A percentile compares a stretch with the other conserved stretches of the same genome.
Conservation (phyloP, 2,113 vertebrate genomes). For the Chionis minor region DNA sequence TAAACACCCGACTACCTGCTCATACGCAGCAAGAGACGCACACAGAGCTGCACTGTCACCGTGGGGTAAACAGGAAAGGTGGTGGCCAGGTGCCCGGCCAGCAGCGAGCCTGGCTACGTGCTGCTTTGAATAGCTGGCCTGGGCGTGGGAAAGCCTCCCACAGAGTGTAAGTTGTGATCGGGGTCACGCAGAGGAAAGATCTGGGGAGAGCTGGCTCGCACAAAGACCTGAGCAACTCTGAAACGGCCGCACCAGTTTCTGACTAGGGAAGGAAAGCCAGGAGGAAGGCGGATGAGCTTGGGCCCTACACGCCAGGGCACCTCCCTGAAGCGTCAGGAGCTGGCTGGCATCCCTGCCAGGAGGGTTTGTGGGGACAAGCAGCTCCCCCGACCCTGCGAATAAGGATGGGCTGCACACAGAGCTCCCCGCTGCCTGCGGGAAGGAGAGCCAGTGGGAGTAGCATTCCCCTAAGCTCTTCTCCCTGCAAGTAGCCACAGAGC, state of each 20-base stretch:
- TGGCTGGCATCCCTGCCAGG: background rate
- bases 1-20: background rate
- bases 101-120: background rate
- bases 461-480: background rate
- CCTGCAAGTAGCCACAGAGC: background rate
- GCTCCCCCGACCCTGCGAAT: background rate
- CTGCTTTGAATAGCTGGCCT: conserved; percentile 22
- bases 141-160: background rate
- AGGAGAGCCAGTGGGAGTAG: background rate
- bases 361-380: background rate
- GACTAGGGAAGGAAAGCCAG: background rate
- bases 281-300: background rate
- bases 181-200: background rate
- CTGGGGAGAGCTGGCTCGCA: background rate
- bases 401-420: background rate
- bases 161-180: background rate
- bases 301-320: background rate
- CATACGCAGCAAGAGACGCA: background rate
- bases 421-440: background rate
- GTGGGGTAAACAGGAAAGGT: conserved; percentile 43
- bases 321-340: background rate
- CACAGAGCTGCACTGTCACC: background rate
- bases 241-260: background rate
- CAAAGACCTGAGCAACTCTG: background rate
- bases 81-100: conserved; percentile 22